These are phyloP conservation scores for Drosophila sulfurigaster DNA, from an alignment of 1,140 invertebrate genomes.

Conservation along the genomic window DNA sequence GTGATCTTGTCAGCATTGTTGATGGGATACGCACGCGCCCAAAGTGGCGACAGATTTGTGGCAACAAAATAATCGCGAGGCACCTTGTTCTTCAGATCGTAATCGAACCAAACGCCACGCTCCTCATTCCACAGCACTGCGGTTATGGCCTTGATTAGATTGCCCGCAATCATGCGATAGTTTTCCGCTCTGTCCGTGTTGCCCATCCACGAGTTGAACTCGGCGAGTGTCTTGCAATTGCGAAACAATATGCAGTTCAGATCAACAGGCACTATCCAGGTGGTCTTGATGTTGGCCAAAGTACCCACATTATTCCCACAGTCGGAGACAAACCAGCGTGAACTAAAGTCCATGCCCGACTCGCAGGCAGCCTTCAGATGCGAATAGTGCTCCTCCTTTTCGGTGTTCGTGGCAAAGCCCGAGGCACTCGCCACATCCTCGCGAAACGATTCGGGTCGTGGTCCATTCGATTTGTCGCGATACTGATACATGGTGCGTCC, in stretches of 20 bases:
- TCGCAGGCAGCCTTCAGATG: constrained; percentile 95
- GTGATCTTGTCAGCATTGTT: constrained; percentile 88
- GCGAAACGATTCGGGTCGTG: constrained; percentile 94
- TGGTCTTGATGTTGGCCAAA: constrained; percentile 89
- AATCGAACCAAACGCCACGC: constrained; percentile 94
- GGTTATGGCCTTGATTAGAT: constrained; percentile 87
- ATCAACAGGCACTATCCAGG: constrained; percentile 94
- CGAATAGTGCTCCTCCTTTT: constrained; percentile 90
- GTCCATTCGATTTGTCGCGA: constrained; percentile 89
- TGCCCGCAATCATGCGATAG: constrained; percentile 87
- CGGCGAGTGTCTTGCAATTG: constrained; percentile 91
- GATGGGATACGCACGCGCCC: constrained; percentile 90
- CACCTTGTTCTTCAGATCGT: constrained; percentile 89
- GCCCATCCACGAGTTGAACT: constrained; percentile 89
- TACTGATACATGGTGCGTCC: constrained; percentile 90
- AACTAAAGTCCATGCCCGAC: constrained; percentile 97
- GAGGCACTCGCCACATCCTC: constrained; percentile 88
- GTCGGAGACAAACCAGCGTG: constrained; percentile 91
- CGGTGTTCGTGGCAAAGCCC: constrained; percentile 86
- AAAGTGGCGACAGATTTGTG: constrained; percentile 94
- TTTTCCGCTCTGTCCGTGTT: constrained; percentile 87
- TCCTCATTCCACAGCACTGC: constrained; percentile 93
- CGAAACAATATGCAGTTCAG: constrained; percentile 94
- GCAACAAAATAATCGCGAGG: constrained; percentile 94
- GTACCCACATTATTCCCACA: constrained; percentile 91